phyloP scores from a whole-genome alignment of 2,888 invertebrate species.

The Pseudanteris insignis region DNA sequence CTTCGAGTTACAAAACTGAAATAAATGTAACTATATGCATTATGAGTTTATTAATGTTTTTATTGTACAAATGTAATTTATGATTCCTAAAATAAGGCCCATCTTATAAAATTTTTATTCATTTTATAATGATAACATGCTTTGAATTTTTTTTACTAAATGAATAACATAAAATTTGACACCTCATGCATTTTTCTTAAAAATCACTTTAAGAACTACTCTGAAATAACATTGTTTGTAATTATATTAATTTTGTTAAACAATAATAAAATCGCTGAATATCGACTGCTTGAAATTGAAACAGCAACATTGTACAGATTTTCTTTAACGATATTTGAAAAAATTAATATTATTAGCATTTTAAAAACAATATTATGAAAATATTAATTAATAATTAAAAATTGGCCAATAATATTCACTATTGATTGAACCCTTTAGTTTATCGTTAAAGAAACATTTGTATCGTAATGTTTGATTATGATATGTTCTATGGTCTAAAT shows the following conservation, averaged over 20 bases:
- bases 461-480: constrained; percentile 27
- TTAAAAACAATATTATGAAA: no score
- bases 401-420: no score
- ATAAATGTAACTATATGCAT: no score
- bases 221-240: no score
- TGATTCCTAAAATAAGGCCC: no score
- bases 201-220: no score
- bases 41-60: no score
- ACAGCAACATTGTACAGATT: constrained; percentile 11
- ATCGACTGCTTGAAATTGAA: constrained; percentile 10
- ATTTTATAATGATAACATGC: neutral
- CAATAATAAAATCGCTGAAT: constrained; percentile 13
- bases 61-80: no score
- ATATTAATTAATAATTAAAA: no score
- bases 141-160: neutral
- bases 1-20: neutral
- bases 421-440: neutral
- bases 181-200: constrained; percentile 35
- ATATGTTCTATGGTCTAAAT: constrained; percentile 27
- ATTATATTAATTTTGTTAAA: constrained; percentile 1
- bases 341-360: no score
- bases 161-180: constrained; percentile 24
- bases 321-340: constrained; percentile 7
- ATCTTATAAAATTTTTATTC: no score
- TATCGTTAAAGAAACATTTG: constrained; percentile 29